Base-by-base conservation (phyloP, 2,888 invertebrate species). In the Agrenia bidenticulata region DNA sequence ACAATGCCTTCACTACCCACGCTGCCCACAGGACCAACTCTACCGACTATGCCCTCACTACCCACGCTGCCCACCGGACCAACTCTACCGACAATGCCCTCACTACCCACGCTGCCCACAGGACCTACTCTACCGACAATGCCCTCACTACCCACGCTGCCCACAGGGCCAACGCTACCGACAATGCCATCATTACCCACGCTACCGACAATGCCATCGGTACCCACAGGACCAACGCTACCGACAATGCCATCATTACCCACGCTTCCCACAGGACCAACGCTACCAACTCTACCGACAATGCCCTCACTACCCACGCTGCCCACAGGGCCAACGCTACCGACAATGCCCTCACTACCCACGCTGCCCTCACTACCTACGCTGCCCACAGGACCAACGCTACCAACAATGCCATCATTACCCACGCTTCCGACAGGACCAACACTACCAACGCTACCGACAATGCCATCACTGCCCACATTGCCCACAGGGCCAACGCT, bases 391-490 rank as follows among this genome's bases (percentile, higher is more conserved):
- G 27, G 61, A 42, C 61, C 64, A 2, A 64, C 61, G 26, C 41
- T 64, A 42, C 61, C 64, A 2, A 53, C 61, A 2, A 39, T 55
- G 11, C 53, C 62, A 45, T 32, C 54, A 13, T 24, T 54, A 13
- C 59, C 58, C 11, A 32, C 66, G 21, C 39, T 50, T 15, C 61
- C 61, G 13, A 63, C 59, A 51, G 13, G 41, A 1, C 51, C 56
- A 26, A 59, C 69, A 11, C 2, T 65, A 24, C 62, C 63, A 1
- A 57, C 66, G 42, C 27, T 64, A 2, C 60, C 69, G 17, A 60
- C 59, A 13, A 21, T 55, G 5, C 63, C 58, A 51, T 15, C 53
- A 15, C 39, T 62, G 17, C 64, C 68, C 21, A 60, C 63, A 15
- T 13, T 41, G 17, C 39, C 42, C 5, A 55, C 53, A 23, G 7